Conservation (phyloP, 1,140 invertebrate genomes). For the Gonatopus flavifemur region DNA sequence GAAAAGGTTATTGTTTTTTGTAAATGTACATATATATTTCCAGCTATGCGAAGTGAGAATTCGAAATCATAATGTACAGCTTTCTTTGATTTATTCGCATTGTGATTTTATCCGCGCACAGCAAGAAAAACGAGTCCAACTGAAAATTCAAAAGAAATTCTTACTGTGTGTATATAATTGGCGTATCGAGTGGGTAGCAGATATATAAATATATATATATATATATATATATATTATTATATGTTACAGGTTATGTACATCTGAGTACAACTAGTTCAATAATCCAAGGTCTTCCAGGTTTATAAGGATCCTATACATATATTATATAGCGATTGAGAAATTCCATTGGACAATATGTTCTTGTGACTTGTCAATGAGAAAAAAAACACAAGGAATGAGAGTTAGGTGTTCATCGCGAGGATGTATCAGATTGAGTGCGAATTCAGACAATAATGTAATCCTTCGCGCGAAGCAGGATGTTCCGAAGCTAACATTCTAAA, state of each 20-base stretch:
- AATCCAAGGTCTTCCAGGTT: conserved; percentile 43
- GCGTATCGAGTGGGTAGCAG: conserved; percentile 1
- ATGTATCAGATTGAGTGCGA: conserved; percentile 10
- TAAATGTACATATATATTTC: too few species aligned
- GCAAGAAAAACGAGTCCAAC: background rate
- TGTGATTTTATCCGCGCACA: too few species aligned
- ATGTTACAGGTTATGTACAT: conserved; percentile 20
- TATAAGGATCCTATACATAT: conserved; percentile 17
- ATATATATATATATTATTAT: too few species aligned
- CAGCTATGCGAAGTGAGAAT: conserved; percentile 3
- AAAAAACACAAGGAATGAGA: too few species aligned
- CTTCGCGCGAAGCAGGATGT: conserved; percentile 8
- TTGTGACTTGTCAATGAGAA: background rate
- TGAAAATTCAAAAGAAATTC: background rate
- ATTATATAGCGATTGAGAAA: conserved; percentile 6
- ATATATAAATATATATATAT: conserved; percentile 12
- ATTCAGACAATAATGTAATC: conserved; percentile 15
- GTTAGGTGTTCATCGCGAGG: too few species aligned
- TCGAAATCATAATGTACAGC: background rate
- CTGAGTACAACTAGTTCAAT: conserved; percentile 30
- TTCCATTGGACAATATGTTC: background rate
- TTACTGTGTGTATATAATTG: background rate
- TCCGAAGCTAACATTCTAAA: too few species aligned
- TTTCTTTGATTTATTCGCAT: too few species aligned
- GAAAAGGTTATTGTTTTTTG: too few species aligned